Percentiles rank a stretch among this genome's conserved stretches.
Conservation (phyloP, 2,888 invertebrate species). For the Cryptocheilus praepositus region DNA sequence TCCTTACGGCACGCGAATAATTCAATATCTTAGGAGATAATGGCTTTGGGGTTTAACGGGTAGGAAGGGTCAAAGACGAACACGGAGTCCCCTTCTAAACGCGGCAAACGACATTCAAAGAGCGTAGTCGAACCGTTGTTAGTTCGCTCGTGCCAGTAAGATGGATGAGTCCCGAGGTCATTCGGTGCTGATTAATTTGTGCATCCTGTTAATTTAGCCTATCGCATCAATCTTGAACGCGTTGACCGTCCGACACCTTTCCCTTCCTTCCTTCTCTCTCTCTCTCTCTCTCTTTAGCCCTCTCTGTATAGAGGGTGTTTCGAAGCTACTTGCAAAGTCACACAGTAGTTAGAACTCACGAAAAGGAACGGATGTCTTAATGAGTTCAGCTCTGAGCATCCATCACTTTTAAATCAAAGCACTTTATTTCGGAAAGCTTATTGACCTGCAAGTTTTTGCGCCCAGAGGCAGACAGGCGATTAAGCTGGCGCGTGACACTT, state of each 20-base stretch:
- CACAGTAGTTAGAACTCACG: too few species aligned
- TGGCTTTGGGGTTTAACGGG: conserved; percentile 40
- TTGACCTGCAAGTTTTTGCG: too few species aligned
- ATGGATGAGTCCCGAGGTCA: conserved; percentile 57
- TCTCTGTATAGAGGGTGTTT: too few species aligned
- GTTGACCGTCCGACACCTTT: conserved; percentile 1
- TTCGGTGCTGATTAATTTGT: conserved; percentile 63
- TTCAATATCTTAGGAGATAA: conserved; percentile 55
- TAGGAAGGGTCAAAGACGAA: conserved; percentile 28
- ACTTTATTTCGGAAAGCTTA: too few species aligned
- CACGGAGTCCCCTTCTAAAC: conserved; percentile 20
- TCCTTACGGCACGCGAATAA: conserved; percentile 28
- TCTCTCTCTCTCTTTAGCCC: too few species aligned
- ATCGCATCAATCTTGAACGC: conserved; percentile 52
- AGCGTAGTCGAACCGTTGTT: conserved; percentile 9
- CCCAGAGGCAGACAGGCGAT: too few species aligned
- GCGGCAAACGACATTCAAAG: too few species aligned
- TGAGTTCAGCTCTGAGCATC: too few species aligned
- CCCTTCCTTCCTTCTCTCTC: neutral
- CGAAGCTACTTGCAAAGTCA: too few species aligned
- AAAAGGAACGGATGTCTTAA: too few species aligned
- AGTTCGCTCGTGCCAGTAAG: conserved; percentile 46
- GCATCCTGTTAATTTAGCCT: conserved; percentile 61
- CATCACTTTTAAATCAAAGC: too few species aligned
- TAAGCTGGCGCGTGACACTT: too few species aligned